These are phyloP conservation scores for Petromus typicus DNA, from an alignment of 2,113 vertebrate species.

Conservation along the genomic window DNA sequence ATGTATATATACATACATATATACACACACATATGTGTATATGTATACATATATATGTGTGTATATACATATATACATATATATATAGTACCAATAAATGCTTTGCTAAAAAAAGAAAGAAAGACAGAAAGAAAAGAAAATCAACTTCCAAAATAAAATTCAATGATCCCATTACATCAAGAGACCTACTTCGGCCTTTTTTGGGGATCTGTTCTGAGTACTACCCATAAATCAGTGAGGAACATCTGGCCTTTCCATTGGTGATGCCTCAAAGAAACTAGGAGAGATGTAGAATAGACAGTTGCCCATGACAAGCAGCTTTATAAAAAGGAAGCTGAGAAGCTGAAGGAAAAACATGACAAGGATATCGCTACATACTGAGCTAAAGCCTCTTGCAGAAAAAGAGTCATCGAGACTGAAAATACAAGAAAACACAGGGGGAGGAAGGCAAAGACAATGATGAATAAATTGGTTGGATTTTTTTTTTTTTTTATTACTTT, in stretches of 20 bases:
- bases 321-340: background rate
- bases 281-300: background rate
- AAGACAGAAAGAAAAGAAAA: too few species aligned
- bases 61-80: too few species aligned
- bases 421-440: background rate
- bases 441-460: background rate
- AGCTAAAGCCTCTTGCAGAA: background rate
- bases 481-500: too few species aligned
- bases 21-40: too few species aligned
- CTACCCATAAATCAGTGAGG: background rate
- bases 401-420: background rate
- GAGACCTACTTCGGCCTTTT: background rate
- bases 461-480: background rate
- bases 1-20: too few species aligned
- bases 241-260: background rate
- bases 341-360: background rate
- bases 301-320: background rate
- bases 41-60: too few species aligned
- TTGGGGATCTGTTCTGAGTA: background rate
- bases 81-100: too few species aligned
- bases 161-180: background rate
- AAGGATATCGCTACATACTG: background rate
- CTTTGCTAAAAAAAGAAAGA: too few species aligned
- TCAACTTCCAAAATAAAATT: background rate
- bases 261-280: background rate